These are phyloP conservation scores for Camarhynchus parvulus DNA, from an alignment of 2,113 vertebrate species.

Conservation along the genomic window DNA sequence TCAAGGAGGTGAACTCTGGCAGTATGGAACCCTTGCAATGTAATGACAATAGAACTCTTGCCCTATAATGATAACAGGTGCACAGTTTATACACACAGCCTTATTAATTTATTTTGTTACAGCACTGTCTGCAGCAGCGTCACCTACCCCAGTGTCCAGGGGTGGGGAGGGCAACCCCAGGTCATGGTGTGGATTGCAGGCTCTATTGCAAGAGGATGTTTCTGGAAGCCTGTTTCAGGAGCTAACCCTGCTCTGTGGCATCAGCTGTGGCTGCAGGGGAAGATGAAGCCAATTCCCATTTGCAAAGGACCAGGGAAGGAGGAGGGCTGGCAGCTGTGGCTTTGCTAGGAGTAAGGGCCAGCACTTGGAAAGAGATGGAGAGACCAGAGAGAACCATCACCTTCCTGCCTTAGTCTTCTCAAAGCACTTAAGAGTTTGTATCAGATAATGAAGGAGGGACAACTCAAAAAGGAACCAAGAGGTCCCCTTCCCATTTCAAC, in stretches of 20 bases:
- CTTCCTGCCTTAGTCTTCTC: not conserved
- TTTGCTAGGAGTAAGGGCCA: not conserved
- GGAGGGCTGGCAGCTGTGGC: not conserved
- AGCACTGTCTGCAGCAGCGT: not conserved
- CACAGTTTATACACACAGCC: not conserved
- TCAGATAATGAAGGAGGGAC: not conserved
- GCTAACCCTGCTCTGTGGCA: not conserved
- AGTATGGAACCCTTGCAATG: no score
- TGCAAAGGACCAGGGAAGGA: not conserved
- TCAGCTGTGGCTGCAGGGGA: not conserved
- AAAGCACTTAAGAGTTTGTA: not conserved
- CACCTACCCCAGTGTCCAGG: not conserved
- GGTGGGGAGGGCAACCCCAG: not conserved
- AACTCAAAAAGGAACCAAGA: not conserved
- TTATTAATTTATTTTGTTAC: not conserved
- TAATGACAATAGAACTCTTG: no score
- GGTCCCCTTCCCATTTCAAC: not conserved
- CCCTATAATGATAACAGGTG: not conserved
- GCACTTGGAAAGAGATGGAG: not conserved
- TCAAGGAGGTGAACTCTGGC: no score
- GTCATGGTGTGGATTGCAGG: fast-evolving
- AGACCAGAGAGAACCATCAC: not conserved
- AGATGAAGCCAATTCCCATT: not conserved
- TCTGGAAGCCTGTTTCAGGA: not conserved
- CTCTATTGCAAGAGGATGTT: not conserved